A percentile compares a stretch with the other conserved stretches of the same genome.
phyloP scores from a whole-genome alignment of 2,888 invertebrate species.

The Epinotia brunnichana region DNA sequence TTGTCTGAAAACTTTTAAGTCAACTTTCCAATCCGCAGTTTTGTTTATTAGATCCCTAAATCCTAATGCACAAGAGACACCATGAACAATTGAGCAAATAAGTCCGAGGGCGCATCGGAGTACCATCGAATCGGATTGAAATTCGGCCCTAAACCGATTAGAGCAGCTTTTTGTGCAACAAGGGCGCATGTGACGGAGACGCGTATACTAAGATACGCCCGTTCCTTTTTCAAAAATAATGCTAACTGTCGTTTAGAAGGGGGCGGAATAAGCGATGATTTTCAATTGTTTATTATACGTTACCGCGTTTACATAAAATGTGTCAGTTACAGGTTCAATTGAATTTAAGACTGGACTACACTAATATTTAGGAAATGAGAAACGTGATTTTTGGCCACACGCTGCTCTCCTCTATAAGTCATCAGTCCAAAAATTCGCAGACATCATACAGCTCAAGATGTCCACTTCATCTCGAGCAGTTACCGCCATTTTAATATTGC shows the following conservation, averaged over 20 bases:
- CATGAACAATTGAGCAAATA: conserved; percentile 53
- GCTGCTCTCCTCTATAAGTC: too few relatives aligned
- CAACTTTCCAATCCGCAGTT: neutral
- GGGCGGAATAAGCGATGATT: conserved; percentile 40
- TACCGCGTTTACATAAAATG: conserved; percentile 22
- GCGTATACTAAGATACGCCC: neutral
- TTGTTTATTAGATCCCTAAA: neutral
- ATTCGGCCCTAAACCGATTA: conserved; percentile 67
- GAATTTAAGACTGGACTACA: neutral
- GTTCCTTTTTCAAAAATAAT: neutral
- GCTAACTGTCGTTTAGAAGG: conserved; percentile 52
- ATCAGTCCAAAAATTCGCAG: too few relatives aligned
- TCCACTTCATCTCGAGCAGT: too few relatives aligned
- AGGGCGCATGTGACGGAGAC: neutral
- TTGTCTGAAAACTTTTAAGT: too few relatives aligned
- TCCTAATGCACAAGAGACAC: conserved; percentile 35
- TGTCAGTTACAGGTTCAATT: neutral
- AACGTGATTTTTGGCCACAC: too few relatives aligned
- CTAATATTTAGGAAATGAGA: neutral
- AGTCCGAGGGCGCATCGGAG: conserved; percentile 56
- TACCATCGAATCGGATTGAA: conserved; percentile 69
- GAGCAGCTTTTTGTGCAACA: conserved; percentile 43
- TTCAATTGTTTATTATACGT: conserved; percentile 22
- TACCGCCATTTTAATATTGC: too few relatives aligned
- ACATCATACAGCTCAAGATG: too few relatives aligned